phyloP scores from a whole-genome alignment of 2,888 invertebrate genomes.

The Petrolisthes cinctipes region DNA sequence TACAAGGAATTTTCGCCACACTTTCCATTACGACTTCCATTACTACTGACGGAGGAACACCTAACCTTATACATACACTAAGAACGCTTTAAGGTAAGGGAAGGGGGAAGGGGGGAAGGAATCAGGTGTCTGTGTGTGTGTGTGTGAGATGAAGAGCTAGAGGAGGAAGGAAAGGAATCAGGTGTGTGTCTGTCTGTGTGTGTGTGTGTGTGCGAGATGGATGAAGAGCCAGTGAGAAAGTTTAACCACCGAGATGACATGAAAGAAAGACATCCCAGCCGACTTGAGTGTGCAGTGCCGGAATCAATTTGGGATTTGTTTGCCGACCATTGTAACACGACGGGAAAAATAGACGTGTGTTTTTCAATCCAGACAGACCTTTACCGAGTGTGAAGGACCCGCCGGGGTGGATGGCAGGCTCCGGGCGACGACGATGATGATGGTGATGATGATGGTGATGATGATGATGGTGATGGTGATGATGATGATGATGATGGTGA shows the following conservation, averaged over 20 bases:
- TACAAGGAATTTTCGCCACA: not conserved
- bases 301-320: constrained; percentile 60
- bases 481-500: not conserved
- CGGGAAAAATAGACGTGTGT: constrained; percentile 56
- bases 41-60: too few relatives aligned
- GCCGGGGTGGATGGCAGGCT: constrained; percentile 29
- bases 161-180: not conserved
- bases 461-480: not conserved
- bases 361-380: constrained; percentile 47
- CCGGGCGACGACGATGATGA: constrained; percentile 16
- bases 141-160: not conserved
- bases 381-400: constrained; percentile 31
- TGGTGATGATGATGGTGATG: not conserved
- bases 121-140: not conserved
- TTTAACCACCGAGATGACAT: too few relatives aligned
- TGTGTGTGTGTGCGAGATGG: not conserved
- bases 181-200: not conserved
- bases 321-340: constrained; percentile 46
- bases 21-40: not conserved
- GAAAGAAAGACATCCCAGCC: not conserved
- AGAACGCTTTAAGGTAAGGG: not conserved
- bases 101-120: not conserved
- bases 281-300: constrained; percentile 40
- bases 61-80: not conserved
- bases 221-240: not conserved